Percentiles rank a stretch among this genome's conserved stretches.
Conservation (phyloP, 2,797 vertebrate genomes). For the Rachycentron canadum region DNA sequence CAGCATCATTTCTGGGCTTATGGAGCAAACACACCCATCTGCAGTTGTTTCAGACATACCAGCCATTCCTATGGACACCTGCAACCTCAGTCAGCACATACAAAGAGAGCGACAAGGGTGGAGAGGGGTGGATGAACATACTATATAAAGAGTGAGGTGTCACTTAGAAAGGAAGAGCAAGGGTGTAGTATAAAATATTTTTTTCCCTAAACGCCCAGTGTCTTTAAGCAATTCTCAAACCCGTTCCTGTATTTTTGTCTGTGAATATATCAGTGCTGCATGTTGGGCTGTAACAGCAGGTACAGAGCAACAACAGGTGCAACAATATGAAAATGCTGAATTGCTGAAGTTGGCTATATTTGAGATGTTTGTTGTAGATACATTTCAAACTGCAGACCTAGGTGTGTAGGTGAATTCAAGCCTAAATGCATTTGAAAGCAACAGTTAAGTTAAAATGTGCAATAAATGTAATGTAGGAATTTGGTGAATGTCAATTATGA, state of each 20-base stretch:
- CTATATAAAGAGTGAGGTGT: background rate
- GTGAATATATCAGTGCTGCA: background rate
- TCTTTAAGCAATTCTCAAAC: background rate
- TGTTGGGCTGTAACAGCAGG: background rate
- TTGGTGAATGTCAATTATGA: no score
- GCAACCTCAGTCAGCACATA: background rate
- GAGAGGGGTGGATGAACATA: background rate
- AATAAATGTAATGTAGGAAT: background rate
- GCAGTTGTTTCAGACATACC: slow-evolving; percentile 40
- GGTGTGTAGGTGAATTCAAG: background rate
- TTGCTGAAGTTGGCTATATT: no score
- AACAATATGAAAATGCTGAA: no score
- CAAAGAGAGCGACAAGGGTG: background rate
- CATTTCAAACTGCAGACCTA: background rate
- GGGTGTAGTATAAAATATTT: background rate
- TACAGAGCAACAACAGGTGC: background rate
- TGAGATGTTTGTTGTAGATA: no score
- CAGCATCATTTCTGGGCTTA: slow-evolving; percentile 1
- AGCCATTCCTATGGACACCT: slow-evolving; percentile 46
- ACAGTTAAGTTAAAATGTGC: background rate
- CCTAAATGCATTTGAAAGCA: background rate
- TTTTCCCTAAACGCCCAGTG: background rate
- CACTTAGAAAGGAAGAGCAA: background rate
- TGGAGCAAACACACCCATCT: slow-evolving; percentile 18
- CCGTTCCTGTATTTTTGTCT: background rate